A percentile compares a stretch with the other conserved stretches of the same genome.
phyloP scores from a whole-genome alignment of 1,140 invertebrate species.

The Megalonaias nervosa region DNA sequence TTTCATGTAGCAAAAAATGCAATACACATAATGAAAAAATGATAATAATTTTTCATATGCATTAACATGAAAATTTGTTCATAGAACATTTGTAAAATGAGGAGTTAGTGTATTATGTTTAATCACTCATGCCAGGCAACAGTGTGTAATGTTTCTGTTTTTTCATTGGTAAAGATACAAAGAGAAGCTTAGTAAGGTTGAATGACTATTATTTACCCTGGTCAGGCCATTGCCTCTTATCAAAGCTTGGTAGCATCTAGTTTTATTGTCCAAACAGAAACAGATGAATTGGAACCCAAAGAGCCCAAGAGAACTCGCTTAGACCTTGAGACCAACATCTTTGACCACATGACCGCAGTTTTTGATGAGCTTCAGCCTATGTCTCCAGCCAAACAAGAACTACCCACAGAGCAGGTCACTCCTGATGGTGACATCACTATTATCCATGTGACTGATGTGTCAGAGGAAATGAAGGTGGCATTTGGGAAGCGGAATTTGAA shows the following conservation, averaged over 20 bases:
- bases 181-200: too few relatives aligned
- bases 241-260: not conserved
- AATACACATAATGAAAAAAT: too few relatives aligned
- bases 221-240: not conserved
- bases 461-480: constrained; percentile 67
- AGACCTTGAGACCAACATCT: constrained; percentile 70
- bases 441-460: constrained; percentile 60
- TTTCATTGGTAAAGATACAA: too few relatives aligned
- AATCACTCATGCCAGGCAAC: too few relatives aligned
- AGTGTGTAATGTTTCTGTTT: too few relatives aligned
- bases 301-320: constrained; percentile 65
- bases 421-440: constrained; percentile 66
- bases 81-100: too few relatives aligned
- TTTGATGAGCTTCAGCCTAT: constrained; percentile 66
- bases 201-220: too few relatives aligned
- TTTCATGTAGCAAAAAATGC: too few relatives aligned
- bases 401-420: constrained; percentile 49
- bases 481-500: constrained; percentile 77
- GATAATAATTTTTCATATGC: too few relatives aligned
- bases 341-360: constrained; percentile 72
- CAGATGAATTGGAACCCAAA: constrained; percentile 50
- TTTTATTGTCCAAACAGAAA: constrained; percentile 17
- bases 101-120: too few relatives aligned
- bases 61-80: too few relatives aligned
- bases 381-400: constrained; percentile 31